A percentile compares a stretch with the other conserved stretches of the same genome.
Conservation (phyloP, 2,113 vertebrate genomes). For the Ondatra zibethicus region DNA sequence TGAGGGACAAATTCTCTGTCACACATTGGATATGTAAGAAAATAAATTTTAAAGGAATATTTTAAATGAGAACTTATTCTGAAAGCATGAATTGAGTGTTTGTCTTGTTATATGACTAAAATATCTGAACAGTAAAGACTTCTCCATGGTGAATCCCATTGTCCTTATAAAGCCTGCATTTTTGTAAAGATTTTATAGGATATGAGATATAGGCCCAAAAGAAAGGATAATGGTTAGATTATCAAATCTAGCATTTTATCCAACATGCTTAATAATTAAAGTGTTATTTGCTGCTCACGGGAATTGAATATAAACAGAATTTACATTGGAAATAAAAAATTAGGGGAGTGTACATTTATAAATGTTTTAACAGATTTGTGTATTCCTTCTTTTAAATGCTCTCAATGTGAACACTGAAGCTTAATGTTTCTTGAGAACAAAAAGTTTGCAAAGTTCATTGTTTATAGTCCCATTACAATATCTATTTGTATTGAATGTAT, state of each 20-base stretch:
- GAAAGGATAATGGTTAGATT: not conserved
- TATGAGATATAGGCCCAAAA: not conserved
- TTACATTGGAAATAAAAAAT: slow-evolving; percentile 5
- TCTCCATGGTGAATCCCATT: not conserved
- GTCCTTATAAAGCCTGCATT: not conserved
- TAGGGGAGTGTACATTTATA: not conserved
- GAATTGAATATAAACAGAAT: not conserved
- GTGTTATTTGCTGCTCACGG: not conserved
- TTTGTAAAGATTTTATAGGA: slow-evolving; percentile 3
- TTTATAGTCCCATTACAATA: not conserved
- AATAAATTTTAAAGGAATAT: not conserved
- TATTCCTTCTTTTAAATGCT: not conserved
- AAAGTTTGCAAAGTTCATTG: not conserved
- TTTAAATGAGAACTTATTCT: slow-evolving; percentile 9
- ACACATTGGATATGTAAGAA: not conserved
- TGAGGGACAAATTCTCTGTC: not conserved
- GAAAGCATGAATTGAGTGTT: not conserved
- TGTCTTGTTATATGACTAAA: not conserved
- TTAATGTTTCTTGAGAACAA: slow-evolving; percentile 23
- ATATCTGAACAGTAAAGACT: not conserved
- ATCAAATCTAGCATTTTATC: not conserved
- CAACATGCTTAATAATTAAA: not conserved
- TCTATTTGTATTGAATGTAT: not conserved
- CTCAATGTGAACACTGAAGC: not conserved
- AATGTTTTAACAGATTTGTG: slow-evolving; percentile 24